A percentile compares a stretch with the other conserved stretches of the same genome.
Evolutionary conservation across 2,797 vertebrate genomes (phyloP).

Genomic region (Eulemur coronatus): DNA sequence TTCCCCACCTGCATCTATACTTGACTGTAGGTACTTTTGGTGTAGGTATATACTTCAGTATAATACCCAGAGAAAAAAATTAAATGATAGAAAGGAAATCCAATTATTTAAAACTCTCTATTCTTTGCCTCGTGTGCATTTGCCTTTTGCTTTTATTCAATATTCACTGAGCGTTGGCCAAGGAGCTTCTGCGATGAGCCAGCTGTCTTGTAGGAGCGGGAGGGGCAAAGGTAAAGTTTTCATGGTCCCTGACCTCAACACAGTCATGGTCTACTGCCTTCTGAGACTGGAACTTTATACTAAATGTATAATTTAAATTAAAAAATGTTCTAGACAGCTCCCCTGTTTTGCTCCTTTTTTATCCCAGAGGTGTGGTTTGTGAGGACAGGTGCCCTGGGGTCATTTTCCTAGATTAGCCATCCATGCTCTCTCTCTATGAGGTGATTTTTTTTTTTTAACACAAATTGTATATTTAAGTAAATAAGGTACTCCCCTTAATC

Average conservation of each 20-base stretch:
- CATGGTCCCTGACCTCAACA: neutral
- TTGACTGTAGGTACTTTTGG: neutral
- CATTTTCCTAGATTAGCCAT: neutral
- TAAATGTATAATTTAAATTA: neutral
- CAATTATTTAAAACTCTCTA: neutral
- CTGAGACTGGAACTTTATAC: neutral
- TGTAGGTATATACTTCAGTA: neutral
- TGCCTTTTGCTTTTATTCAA: constrained; percentile 32
- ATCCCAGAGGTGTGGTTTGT: neutral
- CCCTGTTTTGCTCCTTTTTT: neutral
- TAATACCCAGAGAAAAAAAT: neutral
- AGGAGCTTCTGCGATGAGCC: neutral
- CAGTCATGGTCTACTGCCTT: neutral
- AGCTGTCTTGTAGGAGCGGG: neutral
- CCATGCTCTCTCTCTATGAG: neutral
- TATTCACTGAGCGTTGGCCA: neutral
- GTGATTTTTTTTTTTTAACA: constrained; percentile 19
- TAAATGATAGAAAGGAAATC: neutral
- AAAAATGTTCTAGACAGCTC: neutral
- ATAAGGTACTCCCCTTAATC: neutral
- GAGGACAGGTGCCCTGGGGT: neutral
- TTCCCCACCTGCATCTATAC: neutral
- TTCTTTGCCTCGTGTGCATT: neutral
- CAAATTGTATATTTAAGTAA: neutral
- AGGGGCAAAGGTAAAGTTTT: neutral